Conservation (phyloP, 2,888 invertebrate genomes). For the Malacosoma neustria region DNA sequence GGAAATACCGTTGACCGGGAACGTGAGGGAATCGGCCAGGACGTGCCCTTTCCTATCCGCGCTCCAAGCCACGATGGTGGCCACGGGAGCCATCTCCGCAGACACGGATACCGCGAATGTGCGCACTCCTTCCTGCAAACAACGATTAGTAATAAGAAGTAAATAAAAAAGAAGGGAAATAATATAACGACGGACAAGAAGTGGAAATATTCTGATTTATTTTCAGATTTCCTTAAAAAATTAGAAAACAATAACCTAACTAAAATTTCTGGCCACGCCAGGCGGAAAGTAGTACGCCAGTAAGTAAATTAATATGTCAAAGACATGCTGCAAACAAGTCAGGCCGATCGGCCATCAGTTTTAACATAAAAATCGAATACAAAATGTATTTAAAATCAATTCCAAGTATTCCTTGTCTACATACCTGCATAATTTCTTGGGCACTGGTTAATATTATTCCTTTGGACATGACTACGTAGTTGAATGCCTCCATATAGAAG, state of each 20-base stretch:
- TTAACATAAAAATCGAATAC: neutral
- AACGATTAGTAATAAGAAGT: neutral
- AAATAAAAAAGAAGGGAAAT: too few species aligned
- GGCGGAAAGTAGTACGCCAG: too few species aligned
- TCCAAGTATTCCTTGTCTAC: too few species aligned
- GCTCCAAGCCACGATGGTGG: conserved; percentile 92
- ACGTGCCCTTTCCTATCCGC: conserved; percentile 88
- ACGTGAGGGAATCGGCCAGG: conserved; percentile 94
- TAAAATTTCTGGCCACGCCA: too few species aligned
- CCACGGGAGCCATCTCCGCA: conserved; percentile 94
- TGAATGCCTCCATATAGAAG: conserved; percentile 90
- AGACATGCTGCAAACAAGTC: too few species aligned
- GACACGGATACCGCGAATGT: conserved; percentile 89
- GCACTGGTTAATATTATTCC: conserved; percentile 91
- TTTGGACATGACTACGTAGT: conserved; percentile 93
- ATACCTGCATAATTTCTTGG: conserved; percentile 86
- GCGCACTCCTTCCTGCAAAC: conserved; percentile 75
- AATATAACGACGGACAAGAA: too few species aligned
- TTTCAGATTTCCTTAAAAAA: too few species aligned
- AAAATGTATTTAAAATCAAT: too few species aligned
- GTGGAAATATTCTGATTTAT: too few species aligned
- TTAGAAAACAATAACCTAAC: too few species aligned
- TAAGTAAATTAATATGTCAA: too few species aligned
- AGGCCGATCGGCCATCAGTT: neutral
- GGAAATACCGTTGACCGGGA: conserved; percentile 96